These are phyloP conservation scores for Loxodonta africana DNA, from an alignment of 2,113 vertebrate species.

Conservation along the genomic window DNA sequence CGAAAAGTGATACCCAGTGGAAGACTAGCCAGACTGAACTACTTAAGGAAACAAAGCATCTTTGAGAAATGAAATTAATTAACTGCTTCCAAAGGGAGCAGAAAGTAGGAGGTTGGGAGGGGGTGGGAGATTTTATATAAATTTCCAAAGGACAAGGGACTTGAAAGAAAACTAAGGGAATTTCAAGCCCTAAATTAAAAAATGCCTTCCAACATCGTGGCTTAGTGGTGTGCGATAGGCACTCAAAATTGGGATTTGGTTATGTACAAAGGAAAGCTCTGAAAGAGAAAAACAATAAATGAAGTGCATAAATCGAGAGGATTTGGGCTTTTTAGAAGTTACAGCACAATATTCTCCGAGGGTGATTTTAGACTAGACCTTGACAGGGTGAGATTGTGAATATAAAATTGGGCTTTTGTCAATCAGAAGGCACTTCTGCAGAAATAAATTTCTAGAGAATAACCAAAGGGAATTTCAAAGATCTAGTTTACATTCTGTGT, in stretches of 20 bases:
- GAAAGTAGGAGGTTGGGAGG: conserved; percentile 68
- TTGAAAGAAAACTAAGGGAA: conserved; percentile 76
- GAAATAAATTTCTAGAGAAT: conserved; percentile 70
- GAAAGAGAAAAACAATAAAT: conserved; percentile 77
- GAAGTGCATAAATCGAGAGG: conserved; percentile 73
- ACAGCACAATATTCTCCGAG: conserved; percentile 73
- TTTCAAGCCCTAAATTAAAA: conserved; percentile 78
- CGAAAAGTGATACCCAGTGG: conserved; percentile 77
- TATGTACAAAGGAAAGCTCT: conserved; percentile 77
- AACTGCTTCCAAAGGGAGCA: conserved; percentile 81
- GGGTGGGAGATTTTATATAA: conserved; percentile 65
- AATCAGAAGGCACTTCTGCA: conserved; percentile 77
- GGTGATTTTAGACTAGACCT: conserved; percentile 80
- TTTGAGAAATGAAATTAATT: conserved; percentile 84
- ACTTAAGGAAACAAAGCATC: conserved; percentile 83
- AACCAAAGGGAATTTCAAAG: conserved; percentile 83
- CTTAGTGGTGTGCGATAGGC: neutral
- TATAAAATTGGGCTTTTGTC: conserved; percentile 82
- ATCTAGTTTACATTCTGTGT: conserved; percentile 82
- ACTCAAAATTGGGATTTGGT: conserved; percentile 69
- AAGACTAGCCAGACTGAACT: conserved; percentile 80
- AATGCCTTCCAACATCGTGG: conserved; percentile 69
- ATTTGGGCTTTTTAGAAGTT: conserved; percentile 76
- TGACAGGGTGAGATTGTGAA: conserved; percentile 79
- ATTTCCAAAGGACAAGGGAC: conserved; percentile 77